These are phyloP conservation scores for Solen grandis DNA, from an alignment of 1,140 invertebrate species.

Conservation along the genomic window DNA sequence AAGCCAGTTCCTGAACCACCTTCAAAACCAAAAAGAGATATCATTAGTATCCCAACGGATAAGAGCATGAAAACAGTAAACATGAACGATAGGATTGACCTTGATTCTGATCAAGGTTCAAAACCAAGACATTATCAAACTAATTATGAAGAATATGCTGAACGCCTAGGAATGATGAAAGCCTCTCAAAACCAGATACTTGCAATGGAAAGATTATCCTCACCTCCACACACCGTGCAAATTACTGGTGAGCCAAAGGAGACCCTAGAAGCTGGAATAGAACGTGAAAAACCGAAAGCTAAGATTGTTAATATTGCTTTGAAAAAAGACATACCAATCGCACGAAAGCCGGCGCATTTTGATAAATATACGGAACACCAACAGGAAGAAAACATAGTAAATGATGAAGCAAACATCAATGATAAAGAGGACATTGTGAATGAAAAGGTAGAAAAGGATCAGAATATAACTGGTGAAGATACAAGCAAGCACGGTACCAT, in stretches of 20 bases:
- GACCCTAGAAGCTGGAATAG: not conserved
- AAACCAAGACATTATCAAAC: constrained; percentile 10
- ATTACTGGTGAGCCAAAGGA: not conserved
- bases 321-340: not conserved
- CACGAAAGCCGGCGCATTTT: constrained; percentile 9
- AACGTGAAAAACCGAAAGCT: constrained; percentile 22
- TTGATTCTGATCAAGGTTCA: not conserved
- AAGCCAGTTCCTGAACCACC: not conserved
- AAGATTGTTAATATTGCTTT: constrained; percentile 26
- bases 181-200: not conserved
- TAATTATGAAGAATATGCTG: constrained; percentile 43
- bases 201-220: not conserved
- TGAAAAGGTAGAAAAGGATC: not conserved
- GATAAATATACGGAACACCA: constrained; percentile 5
- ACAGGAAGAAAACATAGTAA: not conserved
- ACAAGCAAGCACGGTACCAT: not conserved
- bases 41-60: not conserved
- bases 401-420: not conserved
- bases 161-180: constrained; percentile 9
- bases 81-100: constrained; percentile 36
- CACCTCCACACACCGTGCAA: not conserved
- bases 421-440: not conserved
- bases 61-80: constrained; percentile 37
- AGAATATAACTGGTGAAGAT: not conserved
- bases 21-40: not conserved